phyloP scores from a whole-genome alignment of 1,140 invertebrate genomes.

The Apis cerana region DNA sequence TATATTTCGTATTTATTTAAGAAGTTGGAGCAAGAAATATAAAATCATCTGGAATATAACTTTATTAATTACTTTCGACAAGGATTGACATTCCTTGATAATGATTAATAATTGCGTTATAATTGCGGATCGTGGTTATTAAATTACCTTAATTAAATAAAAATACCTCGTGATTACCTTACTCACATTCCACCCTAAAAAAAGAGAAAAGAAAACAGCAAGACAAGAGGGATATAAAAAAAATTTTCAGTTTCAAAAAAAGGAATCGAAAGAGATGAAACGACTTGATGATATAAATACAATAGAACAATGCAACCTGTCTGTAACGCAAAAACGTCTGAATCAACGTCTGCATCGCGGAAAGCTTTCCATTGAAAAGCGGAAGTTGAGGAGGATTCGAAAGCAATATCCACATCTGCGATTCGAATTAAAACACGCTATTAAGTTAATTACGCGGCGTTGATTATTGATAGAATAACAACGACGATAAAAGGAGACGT shows the following conservation, averaged over 20 bases:
- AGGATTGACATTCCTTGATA: no score
- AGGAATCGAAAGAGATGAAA: neutral
- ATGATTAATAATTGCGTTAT: no score
- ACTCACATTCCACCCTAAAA: no score
- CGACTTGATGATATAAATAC: neutral
- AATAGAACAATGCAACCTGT: neutral
- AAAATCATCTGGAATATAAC: no score
- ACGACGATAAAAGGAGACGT: neutral
- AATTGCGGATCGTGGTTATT: no score
- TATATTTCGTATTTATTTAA: no score
- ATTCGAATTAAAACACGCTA: slow-evolving; percentile 21
- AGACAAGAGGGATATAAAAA: no score
- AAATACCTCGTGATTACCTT: no score
- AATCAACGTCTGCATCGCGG: neutral
- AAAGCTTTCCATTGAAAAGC: neutral
- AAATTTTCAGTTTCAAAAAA: neutral
- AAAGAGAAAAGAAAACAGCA: no score
- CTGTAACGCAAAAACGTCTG: neutral
- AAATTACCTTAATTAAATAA: no score
- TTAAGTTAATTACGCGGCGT: slow-evolving; percentile 30
- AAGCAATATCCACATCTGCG: neutral
- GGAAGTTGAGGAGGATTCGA: neutral
- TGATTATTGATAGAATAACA: slow-evolving; percentile 6
- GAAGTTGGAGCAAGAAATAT: no score
- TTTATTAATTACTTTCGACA: no score